Conservation (phyloP, 1,140 invertebrate species). For the Stratiolaelaps scimitus region DNA sequence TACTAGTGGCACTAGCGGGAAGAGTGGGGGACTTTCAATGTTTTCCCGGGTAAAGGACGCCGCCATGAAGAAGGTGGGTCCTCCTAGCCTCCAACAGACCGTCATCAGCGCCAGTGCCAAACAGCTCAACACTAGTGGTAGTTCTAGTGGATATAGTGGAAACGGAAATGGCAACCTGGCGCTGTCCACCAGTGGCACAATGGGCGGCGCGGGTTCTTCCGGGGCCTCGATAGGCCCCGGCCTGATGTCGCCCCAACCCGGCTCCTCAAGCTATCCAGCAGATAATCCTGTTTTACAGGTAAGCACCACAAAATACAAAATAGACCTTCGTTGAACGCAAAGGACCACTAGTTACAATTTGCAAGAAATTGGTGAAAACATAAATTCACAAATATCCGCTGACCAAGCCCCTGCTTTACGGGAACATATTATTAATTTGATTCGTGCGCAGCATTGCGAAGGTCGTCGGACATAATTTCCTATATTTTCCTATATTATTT, state of each 20-base stretch:
- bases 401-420: no score
- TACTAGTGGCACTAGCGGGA: not conserved
- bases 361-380: no score
- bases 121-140: not conserved
- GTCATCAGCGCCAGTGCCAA: conserved; percentile 28
- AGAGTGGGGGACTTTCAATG: not conserved
- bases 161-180: conserved; percentile 7
- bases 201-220: conserved; percentile 9
- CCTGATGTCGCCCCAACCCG: conserved; percentile 20
- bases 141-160: not conserved
- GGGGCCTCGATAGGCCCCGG: no score
- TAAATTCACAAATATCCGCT: no score
- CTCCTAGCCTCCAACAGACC: conserved; percentile 2
- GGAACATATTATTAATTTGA: no score
- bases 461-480: no score
- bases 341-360: no score
- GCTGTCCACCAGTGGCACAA: conserved; percentile 21
- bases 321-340: no score
- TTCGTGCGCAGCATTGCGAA: no score
- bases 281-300: conserved; percentile 28
- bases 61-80: conserved; percentile 1
- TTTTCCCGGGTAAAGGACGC: conserved; percentile 23
- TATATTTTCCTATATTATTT: no score
- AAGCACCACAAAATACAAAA: no score
- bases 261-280: conserved; percentile 28